phyloP scores from a whole-genome alignment of 2,888 invertebrate genomes.

The Eremobia ochroleuca region DNA sequence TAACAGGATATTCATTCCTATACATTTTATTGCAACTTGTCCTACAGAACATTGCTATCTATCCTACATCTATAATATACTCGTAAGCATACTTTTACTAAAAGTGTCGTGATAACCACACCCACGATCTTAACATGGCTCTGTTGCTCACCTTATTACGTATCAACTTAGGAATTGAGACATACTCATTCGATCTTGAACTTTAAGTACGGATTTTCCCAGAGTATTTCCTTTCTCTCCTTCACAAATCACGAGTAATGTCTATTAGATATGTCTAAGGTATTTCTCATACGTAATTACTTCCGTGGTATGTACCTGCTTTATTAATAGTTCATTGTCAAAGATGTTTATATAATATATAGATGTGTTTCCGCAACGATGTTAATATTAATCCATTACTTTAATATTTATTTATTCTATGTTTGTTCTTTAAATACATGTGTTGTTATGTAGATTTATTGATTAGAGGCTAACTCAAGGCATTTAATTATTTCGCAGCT shows the following conservation, averaged over 20 bases:
- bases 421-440: conserved; percentile 4
- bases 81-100: not conserved
- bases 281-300: conserved; percentile 39
- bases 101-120: not conserved
- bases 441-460: conserved; percentile 20
- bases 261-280: conserved; percentile 20
- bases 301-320: conserved; percentile 47
- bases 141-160: conserved; percentile 41
- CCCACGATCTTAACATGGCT: not conserved
- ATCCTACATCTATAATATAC: not conserved
- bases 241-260: conserved; percentile 19
- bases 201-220: conserved; percentile 47
- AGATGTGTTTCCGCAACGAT: conserved; percentile 53
- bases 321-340: conserved; percentile 45
- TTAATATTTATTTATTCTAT: conserved; percentile 38
- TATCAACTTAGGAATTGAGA: conserved; percentile 46
- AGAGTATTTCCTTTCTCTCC: conserved; percentile 59
- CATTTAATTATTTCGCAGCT: not conserved
- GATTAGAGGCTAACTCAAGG: not conserved
- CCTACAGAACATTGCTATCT: not conserved
- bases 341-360: conserved; percentile 36
- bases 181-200: conserved; percentile 53
- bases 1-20: not conserved
- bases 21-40: not conserved
- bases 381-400: conserved; percentile 9